Base-by-base conservation (phyloP, 2,113 vertebrate species). In the Xerus inauris region DNA sequence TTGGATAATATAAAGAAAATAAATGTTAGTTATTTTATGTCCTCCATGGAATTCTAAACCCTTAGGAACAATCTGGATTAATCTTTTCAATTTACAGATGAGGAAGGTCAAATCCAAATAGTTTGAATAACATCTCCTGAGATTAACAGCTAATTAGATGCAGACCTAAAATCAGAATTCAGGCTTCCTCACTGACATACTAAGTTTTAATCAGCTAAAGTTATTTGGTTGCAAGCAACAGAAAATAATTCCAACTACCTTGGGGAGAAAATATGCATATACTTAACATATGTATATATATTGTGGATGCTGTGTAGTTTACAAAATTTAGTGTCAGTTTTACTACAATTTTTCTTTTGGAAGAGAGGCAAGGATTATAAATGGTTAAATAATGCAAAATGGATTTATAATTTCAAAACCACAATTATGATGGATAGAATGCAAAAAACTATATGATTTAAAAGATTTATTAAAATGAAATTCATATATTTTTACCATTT, bases 51-150 rank as follows among this genome's bases (percentile, higher is more conserved):
- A 86, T 89, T 95, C 91, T 93, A 89, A 96, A 26, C n/a, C 69
- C 32, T 79, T 67, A 79, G 69, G 30, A 82, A 84, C 87, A 89
- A 85, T 89, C 91, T 94, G 86, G 32, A 75, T n/a, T 77, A 94
- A 91, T 91, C 32, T 22, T 69, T 91, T 93, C 47, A 89, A 20
- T 79, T 86, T 94, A 54, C 6, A 17, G 30, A 12, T 49, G 12
- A 86, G 45, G 51, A 95, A 86, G 42, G 26, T 83, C 16, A 89
- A 71, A 7, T 47, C n/a, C 35, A 69, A 3, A 22, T 89, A 72
- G 47, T 93, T 93, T 96, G 82, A 89, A 69, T 80, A 81, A 62
- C 65, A 96, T 96, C 51, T 88, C 12, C 20, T 84, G 45, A 72
- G 30, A 95, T 89, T 73, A 89, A 17, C n/a, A 91, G 64, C 22